Conservation (phyloP, 2,888 invertebrate genomes). For the Apotomis betuletana region DNA sequence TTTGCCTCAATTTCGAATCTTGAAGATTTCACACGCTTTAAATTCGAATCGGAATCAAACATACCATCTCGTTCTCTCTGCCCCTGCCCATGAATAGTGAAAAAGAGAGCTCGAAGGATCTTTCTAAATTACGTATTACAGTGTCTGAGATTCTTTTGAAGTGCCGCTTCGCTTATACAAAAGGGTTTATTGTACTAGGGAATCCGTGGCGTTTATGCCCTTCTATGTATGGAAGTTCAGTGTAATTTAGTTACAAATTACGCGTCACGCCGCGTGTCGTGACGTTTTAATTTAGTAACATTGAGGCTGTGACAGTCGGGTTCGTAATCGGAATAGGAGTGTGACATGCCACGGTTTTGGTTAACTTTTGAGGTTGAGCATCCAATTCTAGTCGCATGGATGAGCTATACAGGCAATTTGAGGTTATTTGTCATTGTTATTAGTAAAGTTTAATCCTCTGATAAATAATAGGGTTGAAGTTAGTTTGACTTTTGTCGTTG, state of each 20-base stretch:
- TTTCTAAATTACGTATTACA: neutral
- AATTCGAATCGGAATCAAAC: neutral
- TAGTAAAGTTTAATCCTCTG: too few species aligned
- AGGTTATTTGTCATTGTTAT: too few species aligned
- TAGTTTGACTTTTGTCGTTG: too few species aligned
- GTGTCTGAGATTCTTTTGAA: conserved; percentile 15
- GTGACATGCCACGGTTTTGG: conserved; percentile 18
- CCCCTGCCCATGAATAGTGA: neutral
- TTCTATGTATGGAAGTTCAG: neutral
- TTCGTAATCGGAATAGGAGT: conserved; percentile 14
- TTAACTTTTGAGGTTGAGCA: conserved; percentile 15
- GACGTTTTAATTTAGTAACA: conserved; percentile 19
- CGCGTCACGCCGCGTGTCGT: conserved; percentile 33
- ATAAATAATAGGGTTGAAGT: too few species aligned
- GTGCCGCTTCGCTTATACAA: conserved; percentile 7
- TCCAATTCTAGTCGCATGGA: neutral
- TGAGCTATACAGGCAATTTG: neutral
- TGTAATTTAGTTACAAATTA: conserved; percentile 24
- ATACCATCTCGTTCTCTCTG: neutral
- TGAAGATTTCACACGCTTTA: conserved; percentile 28
- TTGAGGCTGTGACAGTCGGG: conserved; percentile 14
- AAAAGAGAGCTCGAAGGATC: neutral
- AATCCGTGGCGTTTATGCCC: neutral
- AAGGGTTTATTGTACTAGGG: neutral
- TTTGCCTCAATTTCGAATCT: conserved; percentile 36